phyloP scores from a whole-genome alignment of 1,140 invertebrate species.

The Bacillus rossius region DNA sequence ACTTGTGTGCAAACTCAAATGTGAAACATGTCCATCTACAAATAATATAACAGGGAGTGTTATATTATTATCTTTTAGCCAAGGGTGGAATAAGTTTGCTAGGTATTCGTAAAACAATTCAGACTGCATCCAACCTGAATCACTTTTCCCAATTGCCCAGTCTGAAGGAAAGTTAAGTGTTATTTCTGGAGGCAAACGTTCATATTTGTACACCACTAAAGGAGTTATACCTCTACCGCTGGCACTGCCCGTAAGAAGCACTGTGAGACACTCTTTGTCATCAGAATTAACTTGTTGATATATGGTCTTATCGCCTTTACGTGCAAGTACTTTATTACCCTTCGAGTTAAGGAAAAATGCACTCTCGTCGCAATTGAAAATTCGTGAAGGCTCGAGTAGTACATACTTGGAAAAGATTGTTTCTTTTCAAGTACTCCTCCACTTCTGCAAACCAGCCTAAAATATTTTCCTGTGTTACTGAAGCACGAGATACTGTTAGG shows the following conservation, averaged over 20 bases:
- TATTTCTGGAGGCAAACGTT: conserved; percentile 2
- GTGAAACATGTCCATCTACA: conserved; percentile 33
- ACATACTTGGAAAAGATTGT: conserved; percentile 7
- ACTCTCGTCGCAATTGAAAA: conserved; percentile 40
- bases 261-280: conserved; percentile 19
- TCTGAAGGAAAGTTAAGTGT: conserved; percentile 1
- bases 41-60: conserved; percentile 28
- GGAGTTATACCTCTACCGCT: conserved; percentile 2
- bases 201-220: conserved; percentile 1
- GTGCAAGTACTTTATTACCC: conserved; percentile 28
- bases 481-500: conserved; percentile 2
- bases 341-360: conserved; percentile 35
- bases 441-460: conserved; percentile 8
- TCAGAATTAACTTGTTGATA: conserved; percentile 23
- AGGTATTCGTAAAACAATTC: conserved; percentile 34
- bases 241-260: conserved; percentile 16
- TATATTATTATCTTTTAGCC: conserved; percentile 22
- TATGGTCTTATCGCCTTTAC: conserved; percentile 29
- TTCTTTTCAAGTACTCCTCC: conserved; percentile 5
- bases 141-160: conserved; percentile 8
- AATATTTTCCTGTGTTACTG: conserved; percentile 6
- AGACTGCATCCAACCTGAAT: conserved; percentile 33
- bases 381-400: conserved; percentile 25
- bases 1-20: conserved; percentile 32
- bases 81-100: conserved; percentile 31